phyloP scores from a whole-genome alignment of 2,113 vertebrate species.

The Lepus europaeus region DNA sequence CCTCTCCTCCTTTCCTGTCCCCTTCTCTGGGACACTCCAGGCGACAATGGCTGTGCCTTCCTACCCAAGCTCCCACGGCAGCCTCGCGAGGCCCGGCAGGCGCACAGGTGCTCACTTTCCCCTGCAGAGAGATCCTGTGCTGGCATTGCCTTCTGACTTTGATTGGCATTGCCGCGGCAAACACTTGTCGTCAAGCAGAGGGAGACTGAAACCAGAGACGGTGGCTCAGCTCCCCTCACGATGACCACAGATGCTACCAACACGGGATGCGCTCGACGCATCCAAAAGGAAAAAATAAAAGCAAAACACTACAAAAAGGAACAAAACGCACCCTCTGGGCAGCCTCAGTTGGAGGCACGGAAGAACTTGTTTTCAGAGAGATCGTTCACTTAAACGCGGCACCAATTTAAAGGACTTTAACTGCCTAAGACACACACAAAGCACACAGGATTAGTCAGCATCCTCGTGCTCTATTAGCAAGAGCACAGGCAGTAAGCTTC shows the following conservation, averaged over 20 bases:
- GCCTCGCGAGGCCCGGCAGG: constrained; percentile 54
- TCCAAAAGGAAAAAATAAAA: constrained; percentile 36
- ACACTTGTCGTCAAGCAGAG: constrained; percentile 24
- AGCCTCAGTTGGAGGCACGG: no score
- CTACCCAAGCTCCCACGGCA: constrained; percentile 75
- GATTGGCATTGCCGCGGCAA: constrained; percentile 29
- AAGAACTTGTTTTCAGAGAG: no score
- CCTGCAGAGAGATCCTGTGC: constrained; percentile 26
- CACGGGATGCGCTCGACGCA: not conserved
- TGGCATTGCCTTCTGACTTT: not conserved
- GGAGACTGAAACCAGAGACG: not conserved
- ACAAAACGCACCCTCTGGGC: not conserved
- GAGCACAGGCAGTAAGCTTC: not conserved
- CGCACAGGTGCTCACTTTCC: constrained; percentile 68
- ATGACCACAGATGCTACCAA: not conserved
- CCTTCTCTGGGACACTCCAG: not conserved
- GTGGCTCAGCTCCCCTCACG: not conserved
- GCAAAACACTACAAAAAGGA: constrained; percentile 18
- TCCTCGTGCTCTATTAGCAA: not conserved
- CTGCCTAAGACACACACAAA: not conserved
- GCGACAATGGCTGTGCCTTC: constrained; percentile 22
- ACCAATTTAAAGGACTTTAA: constrained; percentile 21
- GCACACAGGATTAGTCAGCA: not conserved
- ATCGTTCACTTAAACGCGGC: constrained; percentile 5
- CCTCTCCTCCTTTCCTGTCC: constrained; percentile 14